A percentile compares a stretch with the other conserved stretches of the same genome.
These are phyloP conservation scores for Drosophila santomea DNA, from an alignment of 1,140 invertebrate species.

Conservation along the genomic window DNA sequence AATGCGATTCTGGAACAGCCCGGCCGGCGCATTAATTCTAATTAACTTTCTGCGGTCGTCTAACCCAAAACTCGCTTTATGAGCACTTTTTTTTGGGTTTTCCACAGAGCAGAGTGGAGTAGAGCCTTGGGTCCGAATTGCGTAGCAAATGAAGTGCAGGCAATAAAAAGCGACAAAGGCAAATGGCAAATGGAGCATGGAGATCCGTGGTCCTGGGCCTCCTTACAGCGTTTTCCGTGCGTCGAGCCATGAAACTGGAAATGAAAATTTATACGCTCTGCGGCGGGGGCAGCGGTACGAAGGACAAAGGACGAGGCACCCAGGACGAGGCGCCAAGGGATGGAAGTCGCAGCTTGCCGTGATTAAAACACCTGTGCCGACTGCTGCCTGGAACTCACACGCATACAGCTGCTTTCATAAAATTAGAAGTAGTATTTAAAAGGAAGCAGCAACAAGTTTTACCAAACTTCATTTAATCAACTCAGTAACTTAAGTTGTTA, in stretches of 20 bases:
- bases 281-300: slow-evolving; percentile 19
- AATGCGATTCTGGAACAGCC: slow-evolving; percentile 66
- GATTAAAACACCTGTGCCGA: slow-evolving; percentile 81
- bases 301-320: slow-evolving; percentile 1
- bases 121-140: slow-evolving; percentile 54
- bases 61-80: slow-evolving; percentile 68
- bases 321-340: slow-evolving; percentile 17
- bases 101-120: neutral
- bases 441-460: neutral
- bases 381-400: slow-evolving; percentile 48
- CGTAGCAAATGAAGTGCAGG: slow-evolving; percentile 81
- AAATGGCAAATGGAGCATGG: slow-evolving; percentile 81
- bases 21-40: slow-evolving; percentile 77
- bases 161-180: slow-evolving; percentile 82
- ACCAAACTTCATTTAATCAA: too few species aligned
- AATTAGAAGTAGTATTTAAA: slow-evolving; percentile 3
- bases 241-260: slow-evolving; percentile 79
- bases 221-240: slow-evolving; percentile 49
- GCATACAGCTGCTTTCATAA: neutral
- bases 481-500: too few species aligned
- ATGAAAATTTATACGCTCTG: slow-evolving; percentile 79
- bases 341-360: slow-evolving; percentile 32
- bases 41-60: slow-evolving; percentile 78
- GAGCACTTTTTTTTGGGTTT: slow-evolving; percentile 42
- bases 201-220: slow-evolving; percentile 31